These are phyloP conservation scores for Orchesella flavescens DNA, from an alignment of 2,888 invertebrate species.

Conservation along the genomic window DNA sequence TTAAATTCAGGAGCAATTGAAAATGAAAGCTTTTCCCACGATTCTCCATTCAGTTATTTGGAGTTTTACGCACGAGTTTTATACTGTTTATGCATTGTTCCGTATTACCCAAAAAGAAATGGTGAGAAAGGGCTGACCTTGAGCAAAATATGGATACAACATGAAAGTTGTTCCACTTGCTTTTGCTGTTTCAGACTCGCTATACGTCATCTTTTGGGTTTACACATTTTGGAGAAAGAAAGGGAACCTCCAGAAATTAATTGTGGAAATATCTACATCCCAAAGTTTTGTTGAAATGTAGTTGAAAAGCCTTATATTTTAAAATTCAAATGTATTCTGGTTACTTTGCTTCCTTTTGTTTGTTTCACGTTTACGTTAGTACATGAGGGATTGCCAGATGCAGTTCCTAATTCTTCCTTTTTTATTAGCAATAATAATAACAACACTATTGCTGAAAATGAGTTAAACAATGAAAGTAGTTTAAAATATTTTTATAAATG, in stretches of 20 bases:
- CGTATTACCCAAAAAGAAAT: background rate
- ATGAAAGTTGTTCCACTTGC: background rate
- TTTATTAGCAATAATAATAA: background rate
- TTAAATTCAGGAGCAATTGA: too few species aligned
- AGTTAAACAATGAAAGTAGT: background rate
- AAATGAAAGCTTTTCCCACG: too few species aligned
- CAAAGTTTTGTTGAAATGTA: background rate
- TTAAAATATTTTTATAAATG: background rate
- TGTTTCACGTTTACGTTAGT: background rate
- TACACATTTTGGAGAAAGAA: slow-evolving; percentile 24
- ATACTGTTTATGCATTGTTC: slow-evolving; percentile 10
- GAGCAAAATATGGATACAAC: background rate
- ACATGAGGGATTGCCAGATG: background rate
- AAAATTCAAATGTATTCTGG: background rate
- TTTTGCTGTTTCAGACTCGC: slow-evolving; percentile 1
- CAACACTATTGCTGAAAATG: background rate
- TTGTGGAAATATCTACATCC: background rate
- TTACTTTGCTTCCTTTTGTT: background rate
- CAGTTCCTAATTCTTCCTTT: background rate
- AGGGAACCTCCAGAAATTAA: background rate
- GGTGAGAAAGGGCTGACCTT: background rate
- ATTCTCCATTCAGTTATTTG: background rate
- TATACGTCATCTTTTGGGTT: slow-evolving; percentile 15
- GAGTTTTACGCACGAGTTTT: background rate
- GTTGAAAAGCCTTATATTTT: too few species aligned